A percentile compares a stretch with the other conserved stretches of the same genome.
Conservation (phyloP, 2,888 invertebrate species). For the Ectemnius continuus region DNA sequence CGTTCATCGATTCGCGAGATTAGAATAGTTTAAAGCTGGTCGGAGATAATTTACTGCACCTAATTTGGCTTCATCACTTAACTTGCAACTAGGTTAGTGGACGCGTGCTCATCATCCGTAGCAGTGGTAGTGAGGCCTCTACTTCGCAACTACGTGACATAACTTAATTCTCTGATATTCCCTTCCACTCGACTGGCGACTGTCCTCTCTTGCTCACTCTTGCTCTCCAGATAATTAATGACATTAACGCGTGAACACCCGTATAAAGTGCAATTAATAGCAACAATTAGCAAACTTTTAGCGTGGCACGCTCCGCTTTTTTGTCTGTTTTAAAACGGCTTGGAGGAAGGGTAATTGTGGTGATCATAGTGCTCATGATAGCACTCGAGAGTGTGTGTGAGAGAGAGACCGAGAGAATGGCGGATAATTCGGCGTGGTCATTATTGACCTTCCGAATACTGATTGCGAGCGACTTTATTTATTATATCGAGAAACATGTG, state of each 20-base stretch:
- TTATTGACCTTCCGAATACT: too few relatives aligned
- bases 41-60: slow-evolving; percentile 51
- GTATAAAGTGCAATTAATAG: slow-evolving; percentile 1
- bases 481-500: too few relatives aligned
- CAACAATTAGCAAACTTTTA: background rate
- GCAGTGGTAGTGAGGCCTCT: slow-evolving; percentile 46
- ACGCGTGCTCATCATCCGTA: slow-evolving; percentile 54
- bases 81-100: slow-evolving; percentile 58
- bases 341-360: too few relatives aligned
- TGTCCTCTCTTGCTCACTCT: slow-evolving; percentile 3
- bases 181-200: background rate
- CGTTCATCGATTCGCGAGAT: slow-evolving; percentile 33
- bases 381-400: too few relatives aligned
- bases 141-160: slow-evolving; percentile 55
- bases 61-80: slow-evolving; percentile 53
- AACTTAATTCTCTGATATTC: slow-evolving; percentile 47
- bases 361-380: too few relatives aligned
- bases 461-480: too few relatives aligned
- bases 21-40: slow-evolving; percentile 36
- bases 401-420: too few relatives aligned
- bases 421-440: too few relatives aligned
- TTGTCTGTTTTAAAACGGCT: too few relatives aligned
- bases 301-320: background rate
- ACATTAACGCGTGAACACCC: slow-evolving; percentile 29
- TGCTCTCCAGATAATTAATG: slow-evolving; percentile 45